These are phyloP conservation scores for Suillia variegata DNA, from an alignment of 2,888 invertebrate species.

Conservation along the genomic window DNA sequence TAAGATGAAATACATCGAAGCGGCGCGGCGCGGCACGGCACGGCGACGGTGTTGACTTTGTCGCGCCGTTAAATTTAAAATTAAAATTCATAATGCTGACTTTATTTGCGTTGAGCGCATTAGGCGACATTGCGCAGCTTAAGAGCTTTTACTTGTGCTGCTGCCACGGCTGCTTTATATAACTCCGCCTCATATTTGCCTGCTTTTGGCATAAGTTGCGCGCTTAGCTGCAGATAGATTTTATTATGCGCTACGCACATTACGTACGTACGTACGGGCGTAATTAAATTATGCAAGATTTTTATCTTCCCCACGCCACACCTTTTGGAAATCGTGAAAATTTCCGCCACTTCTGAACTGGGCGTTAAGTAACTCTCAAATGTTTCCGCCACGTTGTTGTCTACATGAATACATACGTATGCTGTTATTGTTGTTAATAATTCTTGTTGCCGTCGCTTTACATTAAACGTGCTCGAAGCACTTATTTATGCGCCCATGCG, in stretches of 20 bases:
- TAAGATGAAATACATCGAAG: too few relatives aligned
- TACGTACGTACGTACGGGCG: slow-evolving; percentile 30
- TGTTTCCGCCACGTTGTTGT: too few relatives aligned
- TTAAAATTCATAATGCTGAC: slow-evolving; percentile 46
- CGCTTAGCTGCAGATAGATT: slow-evolving; percentile 14
- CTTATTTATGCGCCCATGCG: not conserved
- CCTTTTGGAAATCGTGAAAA: too few relatives aligned
- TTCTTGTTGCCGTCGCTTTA: not conserved
- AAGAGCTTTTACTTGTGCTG: too few relatives aligned
- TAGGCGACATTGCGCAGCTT: not conserved
- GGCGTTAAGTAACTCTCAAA: too few relatives aligned
- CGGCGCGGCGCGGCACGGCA: too few relatives aligned
- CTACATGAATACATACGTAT: too few relatives aligned
- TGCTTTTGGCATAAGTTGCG: not conserved
- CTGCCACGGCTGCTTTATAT: too few relatives aligned
- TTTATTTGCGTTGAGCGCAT: slow-evolving; percentile 36
- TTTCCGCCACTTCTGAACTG: too few relatives aligned
- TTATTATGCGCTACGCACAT: slow-evolving; percentile 46
- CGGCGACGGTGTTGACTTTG: too few relatives aligned
- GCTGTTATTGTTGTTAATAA: not conserved
- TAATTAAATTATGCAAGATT: slow-evolving; percentile 53
- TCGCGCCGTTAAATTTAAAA: slow-evolving; percentile 34
- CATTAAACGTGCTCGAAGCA: not conserved
- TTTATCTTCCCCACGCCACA: too few relatives aligned
- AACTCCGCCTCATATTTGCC: too few relatives aligned